Conservation (phyloP, 2,888 invertebrate genomes). For the Ophion slaviceki region DNA sequence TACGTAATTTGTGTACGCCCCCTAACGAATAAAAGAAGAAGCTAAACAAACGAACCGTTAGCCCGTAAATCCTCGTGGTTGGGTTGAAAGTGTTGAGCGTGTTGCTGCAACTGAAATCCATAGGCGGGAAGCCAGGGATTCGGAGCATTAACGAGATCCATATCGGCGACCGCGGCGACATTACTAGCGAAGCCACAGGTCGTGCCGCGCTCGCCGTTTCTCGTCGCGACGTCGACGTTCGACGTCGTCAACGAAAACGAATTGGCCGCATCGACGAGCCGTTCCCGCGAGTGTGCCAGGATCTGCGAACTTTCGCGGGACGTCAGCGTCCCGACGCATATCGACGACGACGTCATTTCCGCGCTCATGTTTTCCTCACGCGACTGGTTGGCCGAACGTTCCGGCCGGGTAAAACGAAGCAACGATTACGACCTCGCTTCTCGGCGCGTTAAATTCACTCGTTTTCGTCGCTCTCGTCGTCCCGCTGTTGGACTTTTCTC, state of each 20-base stretch:
- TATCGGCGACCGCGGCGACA: constrained; percentile 70
- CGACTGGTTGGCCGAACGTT: constrained; percentile 27
- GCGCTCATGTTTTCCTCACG: constrained; percentile 69
- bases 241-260: constrained; percentile 8
- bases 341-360: constrained; percentile 65
- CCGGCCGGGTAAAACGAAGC: background rate
- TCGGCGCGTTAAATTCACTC: constrained; percentile 21
- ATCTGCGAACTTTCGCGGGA: constrained; percentile 11
- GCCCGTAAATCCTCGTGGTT: constrained; percentile 81
- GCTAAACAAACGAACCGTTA: constrained; percentile 78
- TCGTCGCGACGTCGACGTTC: constrained; percentile 47
- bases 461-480: background rate
- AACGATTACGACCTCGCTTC: constrained; percentile 5
- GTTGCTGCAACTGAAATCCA: constrained; percentile 88
- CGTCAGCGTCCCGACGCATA: constrained; percentile 59
- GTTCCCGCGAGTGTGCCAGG: constrained; percentile 2
- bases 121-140: constrained; percentile 93
- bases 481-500: constrained; percentile 22
- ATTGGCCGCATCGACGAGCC: constrained; percentile 14
- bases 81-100: constrained; percentile 84
- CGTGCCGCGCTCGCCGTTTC: constrained; percentile 67
- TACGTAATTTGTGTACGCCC: no score
- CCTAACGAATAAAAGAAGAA: background rate
- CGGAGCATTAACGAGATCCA: constrained; percentile 85
- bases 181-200: constrained; percentile 19